Conservation (phyloP, 1,140 invertebrate species). For the Gryon sp. region DNA sequence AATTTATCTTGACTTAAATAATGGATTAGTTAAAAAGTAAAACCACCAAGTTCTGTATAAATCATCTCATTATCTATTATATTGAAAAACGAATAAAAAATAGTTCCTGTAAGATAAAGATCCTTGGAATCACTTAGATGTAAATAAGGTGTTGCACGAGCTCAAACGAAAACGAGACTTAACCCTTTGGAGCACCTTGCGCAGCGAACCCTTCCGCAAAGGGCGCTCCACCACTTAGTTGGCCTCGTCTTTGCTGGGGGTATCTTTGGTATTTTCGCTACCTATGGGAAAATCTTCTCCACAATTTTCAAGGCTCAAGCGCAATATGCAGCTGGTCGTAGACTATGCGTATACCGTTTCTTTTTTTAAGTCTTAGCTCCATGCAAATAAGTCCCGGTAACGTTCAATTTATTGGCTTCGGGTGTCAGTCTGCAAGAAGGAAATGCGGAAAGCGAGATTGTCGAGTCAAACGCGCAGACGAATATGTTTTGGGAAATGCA, state of each 20-base stretch:
- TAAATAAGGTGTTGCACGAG: constrained; percentile 31
- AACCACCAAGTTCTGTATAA: too few species aligned
- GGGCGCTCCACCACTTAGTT: constrained; percentile 21
- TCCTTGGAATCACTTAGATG: neutral
- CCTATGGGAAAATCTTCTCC: constrained; percentile 69
- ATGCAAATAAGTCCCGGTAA: constrained; percentile 66
- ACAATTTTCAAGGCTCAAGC: constrained; percentile 54
- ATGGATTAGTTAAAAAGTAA: too few species aligned
- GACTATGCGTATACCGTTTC: neutral
- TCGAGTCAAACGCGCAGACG: constrained; percentile 24
- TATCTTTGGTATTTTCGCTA: constrained; percentile 59
- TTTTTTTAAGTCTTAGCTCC: constrained; percentile 69
- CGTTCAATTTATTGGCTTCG: constrained; percentile 67
- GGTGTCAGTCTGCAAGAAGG: constrained; percentile 45
- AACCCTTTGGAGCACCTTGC: constrained; percentile 69
- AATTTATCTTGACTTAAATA: too few species aligned
- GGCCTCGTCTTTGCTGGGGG: constrained; percentile 68
- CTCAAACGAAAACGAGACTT: constrained; percentile 39
- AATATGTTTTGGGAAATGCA: constrained; percentile 56
- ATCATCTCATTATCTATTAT: too few species aligned
- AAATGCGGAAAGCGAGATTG: constrained; percentile 54
- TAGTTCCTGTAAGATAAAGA: constrained; percentile 2
- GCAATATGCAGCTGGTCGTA: constrained; percentile 62
- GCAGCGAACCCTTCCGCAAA: constrained; percentile 56
- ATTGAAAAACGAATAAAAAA: neutral